phyloP scores from a whole-genome alignment of 1,140 invertebrate species.

The Nilaparvata lugens region DNA sequence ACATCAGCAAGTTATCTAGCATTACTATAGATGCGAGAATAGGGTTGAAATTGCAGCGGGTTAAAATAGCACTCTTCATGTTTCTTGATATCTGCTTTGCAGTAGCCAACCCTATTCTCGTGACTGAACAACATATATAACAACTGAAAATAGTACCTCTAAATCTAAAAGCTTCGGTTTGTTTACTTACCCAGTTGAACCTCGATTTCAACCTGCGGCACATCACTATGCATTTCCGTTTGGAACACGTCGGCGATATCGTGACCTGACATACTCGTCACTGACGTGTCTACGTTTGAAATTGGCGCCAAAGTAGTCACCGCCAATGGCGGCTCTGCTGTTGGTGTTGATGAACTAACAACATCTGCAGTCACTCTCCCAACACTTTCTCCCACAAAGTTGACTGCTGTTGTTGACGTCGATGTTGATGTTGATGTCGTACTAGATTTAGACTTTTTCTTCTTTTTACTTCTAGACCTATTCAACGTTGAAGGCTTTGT shows the following conservation, averaged over 20 bases:
- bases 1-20: too few relatives aligned
- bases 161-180: not conserved
- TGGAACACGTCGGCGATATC: constrained; percentile 8
- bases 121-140: too few relatives aligned
- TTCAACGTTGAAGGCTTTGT: constrained; percentile 58
- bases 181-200: constrained; percentile 9
- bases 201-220: constrained; percentile 14
- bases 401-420: not conserved
- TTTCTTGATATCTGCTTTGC: too few relatives aligned
- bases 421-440: not conserved
- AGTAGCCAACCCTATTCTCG: too few relatives aligned
- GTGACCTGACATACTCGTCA: not conserved
- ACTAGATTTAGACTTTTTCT: constrained; percentile 30
- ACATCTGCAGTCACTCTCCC: too few relatives aligned
- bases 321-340: not conserved
- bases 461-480: constrained; percentile 60
- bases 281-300: not conserved
- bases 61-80: too few relatives aligned
- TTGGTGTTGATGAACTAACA: not conserved
- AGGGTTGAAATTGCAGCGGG: too few relatives aligned
- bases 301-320: not conserved
- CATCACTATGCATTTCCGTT: not conserved
- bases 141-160: too few relatives aligned
- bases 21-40: too few relatives aligned
- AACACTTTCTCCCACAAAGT: too few relatives aligned